These are phyloP conservation scores for Morbakka virulenta DNA, from an alignment of 30 jellyfish, hydroid and myxozoan species.

Conservation along the genomic window DNA sequence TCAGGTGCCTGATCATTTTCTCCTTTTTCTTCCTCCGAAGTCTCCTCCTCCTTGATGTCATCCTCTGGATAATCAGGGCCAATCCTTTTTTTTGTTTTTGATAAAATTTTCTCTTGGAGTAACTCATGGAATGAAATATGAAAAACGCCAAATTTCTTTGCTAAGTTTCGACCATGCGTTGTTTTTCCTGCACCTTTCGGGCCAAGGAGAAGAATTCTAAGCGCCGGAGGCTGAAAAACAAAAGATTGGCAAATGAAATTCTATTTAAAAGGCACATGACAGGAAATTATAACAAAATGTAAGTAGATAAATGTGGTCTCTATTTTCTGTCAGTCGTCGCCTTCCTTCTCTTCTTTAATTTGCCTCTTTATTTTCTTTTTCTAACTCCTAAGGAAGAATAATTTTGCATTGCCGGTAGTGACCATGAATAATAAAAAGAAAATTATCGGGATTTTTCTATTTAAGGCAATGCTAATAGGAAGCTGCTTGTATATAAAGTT, in stretches of 20 bases:
- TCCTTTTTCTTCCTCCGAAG: constrained; percentile 30
- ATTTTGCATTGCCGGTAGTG: no score
- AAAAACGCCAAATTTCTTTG: constrained; percentile 82
- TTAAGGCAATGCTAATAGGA: no score
- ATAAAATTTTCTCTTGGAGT: constrained; percentile 77
- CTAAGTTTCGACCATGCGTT: constrained; percentile 76
- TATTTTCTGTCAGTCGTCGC: no score
- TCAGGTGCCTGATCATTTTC: no score
- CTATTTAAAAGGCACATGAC: neutral
- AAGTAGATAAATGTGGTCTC: neutral
- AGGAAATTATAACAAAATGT: neutral
- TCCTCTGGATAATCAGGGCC: constrained; percentile 90
- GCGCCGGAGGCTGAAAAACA: constrained; percentile 73
- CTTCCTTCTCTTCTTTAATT: no score
- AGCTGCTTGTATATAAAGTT: no score
- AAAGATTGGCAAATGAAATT: neutral
- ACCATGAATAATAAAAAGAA: no score
- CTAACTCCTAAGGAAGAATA: no score
- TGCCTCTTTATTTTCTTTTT: no score
- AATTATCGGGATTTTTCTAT: no score
- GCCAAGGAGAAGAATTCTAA: constrained; percentile 82
- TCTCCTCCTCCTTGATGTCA: constrained; percentile 42
- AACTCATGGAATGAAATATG: constrained; percentile 94
- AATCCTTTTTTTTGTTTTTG: constrained; percentile 79
- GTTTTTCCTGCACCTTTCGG: constrained; percentile 97